Percentiles rank a stretch among this genome's conserved stretches.
These are phyloP conservation scores for Trididemnum nubilum DNA, from an alignment of 23 tunicate genomes.

Conservation along the genomic window DNA sequence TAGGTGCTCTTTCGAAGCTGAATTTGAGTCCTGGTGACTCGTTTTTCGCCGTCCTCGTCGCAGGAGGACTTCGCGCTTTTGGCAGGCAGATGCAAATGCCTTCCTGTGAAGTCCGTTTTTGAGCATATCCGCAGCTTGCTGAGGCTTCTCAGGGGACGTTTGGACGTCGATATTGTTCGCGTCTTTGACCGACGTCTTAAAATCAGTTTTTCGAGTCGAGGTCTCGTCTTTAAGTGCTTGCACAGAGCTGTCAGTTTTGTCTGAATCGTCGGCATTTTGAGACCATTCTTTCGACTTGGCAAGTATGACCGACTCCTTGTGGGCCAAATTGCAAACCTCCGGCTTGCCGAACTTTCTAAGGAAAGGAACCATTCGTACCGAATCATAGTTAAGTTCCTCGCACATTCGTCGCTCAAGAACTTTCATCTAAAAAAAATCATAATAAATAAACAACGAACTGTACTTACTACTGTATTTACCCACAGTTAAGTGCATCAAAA, in stretches of 20 bases:
- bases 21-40: neutral
- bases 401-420: conserved; percentile 66
- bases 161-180: neutral
- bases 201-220: too few species aligned
- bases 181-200: neutral
- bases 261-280: conserved; percentile 19
- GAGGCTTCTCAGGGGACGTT: neutral
- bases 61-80: conserved; percentile 30
- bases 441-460: neutral
- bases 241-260: neutral
- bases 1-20: neutral
- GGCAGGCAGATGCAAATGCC: conserved; percentile 31
- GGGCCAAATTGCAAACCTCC: conserved; percentile 48
- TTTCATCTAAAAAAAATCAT: conserved; percentile 65
- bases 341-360: conserved; percentile 54
- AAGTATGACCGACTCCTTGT: conserved; percentile 41
- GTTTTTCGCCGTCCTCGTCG: neutral
- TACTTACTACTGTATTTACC: too few species aligned
- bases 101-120: conserved; percentile 51
- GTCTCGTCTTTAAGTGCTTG: neutral
- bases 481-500: too few species aligned
- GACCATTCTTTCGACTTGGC: conserved; percentile 60
- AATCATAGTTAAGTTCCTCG: conserved; percentile 36
- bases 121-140: neutral
- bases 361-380: conserved; percentile 36